Evolutionary conservation across 1,140 invertebrate genomes (phyloP), one percentile per base, ranked within the genome.

Genomic region (Lethrus apterus): DNA sequence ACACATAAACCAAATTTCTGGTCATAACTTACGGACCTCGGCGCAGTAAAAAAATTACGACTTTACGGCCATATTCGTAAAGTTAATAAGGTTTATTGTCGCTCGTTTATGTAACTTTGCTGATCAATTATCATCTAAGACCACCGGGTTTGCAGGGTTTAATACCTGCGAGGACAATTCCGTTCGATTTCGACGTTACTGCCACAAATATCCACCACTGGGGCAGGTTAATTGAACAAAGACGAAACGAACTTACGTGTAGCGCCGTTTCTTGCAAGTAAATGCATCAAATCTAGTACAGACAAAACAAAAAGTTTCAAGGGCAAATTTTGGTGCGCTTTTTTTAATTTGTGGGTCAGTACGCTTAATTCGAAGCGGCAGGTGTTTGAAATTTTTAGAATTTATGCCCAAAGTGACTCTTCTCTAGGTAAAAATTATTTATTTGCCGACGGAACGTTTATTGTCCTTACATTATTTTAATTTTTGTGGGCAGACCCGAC

Each of bases 51-150:
- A 48, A 49, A 40, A 44, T 49, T 44, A 44, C 40, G 30, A 44
- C 29, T 49, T 49, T 50, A 40, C 24, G 35, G 38, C 48, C 42
- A 42, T 47, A 50, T 51, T 43, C 44, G 23, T 47, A 20, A 33
- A 18, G 40, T 43, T 47, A 47, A 46, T 47, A 51, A 51, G 44
- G 38, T 34, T 51, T 41, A 51, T 47, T 51, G 38, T 48, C 30
- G 50, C 29, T 47, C 13, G 46, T 50, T 41, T 42, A 50, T 41
- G n/a, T 50, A 46, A 50, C 42, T 55, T 55, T 55, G 46, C 41
- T 46, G 52, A 55, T 48, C 52, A 55, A 55, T 55, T 55, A 55
- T 55, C 52, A 40, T 51, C 44, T 54, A 51, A 51, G 52, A 54
- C 52, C 52, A 54, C 52, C 52, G 44, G 52, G 40, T 53, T 53